Conservation (phyloP, 2,888 invertebrate species). For the Lacanobia wlatinum region DNA sequence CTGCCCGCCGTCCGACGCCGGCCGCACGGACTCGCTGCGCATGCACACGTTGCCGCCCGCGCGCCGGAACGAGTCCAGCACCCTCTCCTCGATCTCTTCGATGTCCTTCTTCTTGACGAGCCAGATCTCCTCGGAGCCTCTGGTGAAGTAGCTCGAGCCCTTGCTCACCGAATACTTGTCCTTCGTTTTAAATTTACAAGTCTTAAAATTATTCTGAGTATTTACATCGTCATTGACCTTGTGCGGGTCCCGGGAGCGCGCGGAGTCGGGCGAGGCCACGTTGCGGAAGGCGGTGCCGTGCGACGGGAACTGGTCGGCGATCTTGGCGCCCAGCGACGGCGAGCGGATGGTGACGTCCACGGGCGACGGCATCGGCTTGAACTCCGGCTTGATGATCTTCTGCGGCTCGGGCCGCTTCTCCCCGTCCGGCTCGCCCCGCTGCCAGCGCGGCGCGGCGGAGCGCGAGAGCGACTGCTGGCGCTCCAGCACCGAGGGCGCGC, state of each 20-base stretch:
- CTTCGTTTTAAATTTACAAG: conserved; percentile 83
- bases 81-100: conserved; percentile 87
- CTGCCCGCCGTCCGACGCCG: conserved; percentile 80
- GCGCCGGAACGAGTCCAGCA: conserved; percentile 85
- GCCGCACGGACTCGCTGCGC: conserved; percentile 65
- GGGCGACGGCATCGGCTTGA: conserved; percentile 84
- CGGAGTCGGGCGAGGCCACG: conserved; percentile 82
- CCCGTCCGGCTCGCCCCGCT: conserved; percentile 74
- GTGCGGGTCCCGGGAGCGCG: conserved; percentile 69
- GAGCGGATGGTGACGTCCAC: conserved; percentile 86
- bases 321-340: conserved; percentile 84
- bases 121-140: conserved; percentile 89
- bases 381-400: conserved; percentile 87
- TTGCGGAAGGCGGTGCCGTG: conserved; percentile 88
- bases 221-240: conserved; percentile 80
- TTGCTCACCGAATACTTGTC: conserved; percentile 86
- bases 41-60: conserved; percentile 80
- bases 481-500: conserved; percentile 66
- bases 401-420: conserved; percentile 83
- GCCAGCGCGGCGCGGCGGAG: conserved; percentile 78
- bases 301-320: conserved; percentile 86
- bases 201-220: conserved; percentile 81
- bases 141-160: conserved; percentile 87
- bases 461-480: conserved; percentile 74
- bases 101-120: conserved; percentile 89